phyloP scores from a whole-genome alignment of 2,888 invertebrate genomes.

The Lissonota sp. region DNA sequence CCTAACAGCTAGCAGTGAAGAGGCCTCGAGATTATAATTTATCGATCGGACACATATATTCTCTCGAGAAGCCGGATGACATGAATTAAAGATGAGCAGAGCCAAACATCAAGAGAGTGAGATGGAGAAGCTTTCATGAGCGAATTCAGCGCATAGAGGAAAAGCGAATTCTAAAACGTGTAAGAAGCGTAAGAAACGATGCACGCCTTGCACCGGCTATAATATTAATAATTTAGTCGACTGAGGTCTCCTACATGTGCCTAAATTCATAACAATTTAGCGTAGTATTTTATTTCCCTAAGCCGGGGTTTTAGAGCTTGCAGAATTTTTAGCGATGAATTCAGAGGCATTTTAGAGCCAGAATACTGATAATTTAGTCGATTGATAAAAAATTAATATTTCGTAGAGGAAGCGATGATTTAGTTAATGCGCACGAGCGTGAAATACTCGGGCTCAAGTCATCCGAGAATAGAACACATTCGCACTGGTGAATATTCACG shows the following conservation, averaged over 20 bases:
- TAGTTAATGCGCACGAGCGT: slow-evolving; percentile 24
- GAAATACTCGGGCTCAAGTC: slow-evolving; percentile 42
- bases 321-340: too few species aligned
- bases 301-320: too few species aligned
- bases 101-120: slow-evolving; percentile 52
- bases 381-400: too few species aligned
- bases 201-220: slow-evolving; percentile 35
- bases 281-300: too few species aligned
- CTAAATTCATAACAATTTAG: background rate
- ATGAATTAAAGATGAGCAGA: slow-evolving; percentile 83
- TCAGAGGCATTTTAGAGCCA: too few species aligned
- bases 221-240: slow-evolving; percentile 58
- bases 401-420: slow-evolving; percentile 24
- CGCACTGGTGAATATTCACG: slow-evolving; percentile 5
- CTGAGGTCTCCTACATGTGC: slow-evolving; percentile 39
- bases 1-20: slow-evolving; percentile 64
- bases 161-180: slow-evolving; percentile 38
- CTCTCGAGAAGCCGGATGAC: slow-evolving; percentile 79
- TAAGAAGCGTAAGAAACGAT: slow-evolving; percentile 61
- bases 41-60: slow-evolving; percentile 76
- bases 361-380: too few species aligned
- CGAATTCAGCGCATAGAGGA: slow-evolving; percentile 15
- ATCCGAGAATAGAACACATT: slow-evolving; percentile 60
- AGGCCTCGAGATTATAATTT: slow-evolving; percentile 82
- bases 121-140: background rate